Conservation (phyloP, 2,888 invertebrate genomes). For the Deilephila elpenor region DNA sequence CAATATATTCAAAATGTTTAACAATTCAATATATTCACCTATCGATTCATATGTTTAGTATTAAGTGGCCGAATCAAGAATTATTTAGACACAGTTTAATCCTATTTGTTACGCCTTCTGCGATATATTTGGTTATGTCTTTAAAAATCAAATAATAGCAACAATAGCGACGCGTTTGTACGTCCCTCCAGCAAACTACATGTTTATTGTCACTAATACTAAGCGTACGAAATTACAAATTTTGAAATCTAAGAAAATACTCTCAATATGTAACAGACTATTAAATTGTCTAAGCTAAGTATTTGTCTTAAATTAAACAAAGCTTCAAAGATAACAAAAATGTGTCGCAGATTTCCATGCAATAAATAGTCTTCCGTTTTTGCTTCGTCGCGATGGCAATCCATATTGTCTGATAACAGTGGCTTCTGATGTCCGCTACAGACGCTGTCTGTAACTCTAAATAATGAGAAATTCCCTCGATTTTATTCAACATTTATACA, state of each 20-base stretch:
- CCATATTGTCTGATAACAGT: neutral
- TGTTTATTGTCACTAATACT: too few species aligned
- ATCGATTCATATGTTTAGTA: neutral
- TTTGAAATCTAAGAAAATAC: too few species aligned
- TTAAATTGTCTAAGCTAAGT: neutral
- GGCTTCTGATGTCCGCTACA: constrained; percentile 14
- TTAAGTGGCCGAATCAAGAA: too few species aligned
- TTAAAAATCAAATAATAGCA: too few species aligned
- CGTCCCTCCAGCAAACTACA: too few species aligned
- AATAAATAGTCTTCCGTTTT: neutral
- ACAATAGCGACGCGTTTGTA: too few species aligned
- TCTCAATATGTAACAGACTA: too few species aligned
- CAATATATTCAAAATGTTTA: constrained; percentile 11
- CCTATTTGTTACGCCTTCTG: too few species aligned
- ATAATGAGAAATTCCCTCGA: constrained; percentile 1
- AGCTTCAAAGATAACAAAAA: neutral
- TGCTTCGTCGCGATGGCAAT: constrained; percentile 13
- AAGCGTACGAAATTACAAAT: too few species aligned
- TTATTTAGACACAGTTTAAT: too few species aligned
- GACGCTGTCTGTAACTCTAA: constrained; percentile 4
- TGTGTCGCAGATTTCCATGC: neutral
- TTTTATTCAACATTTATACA: constrained; percentile 7
- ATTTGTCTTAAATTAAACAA: neutral
- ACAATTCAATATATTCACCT: neutral
- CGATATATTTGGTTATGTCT: too few species aligned